Conservation (phyloP, 1,140 invertebrate genomes). For the Neodiprion lecontei region DNA sequence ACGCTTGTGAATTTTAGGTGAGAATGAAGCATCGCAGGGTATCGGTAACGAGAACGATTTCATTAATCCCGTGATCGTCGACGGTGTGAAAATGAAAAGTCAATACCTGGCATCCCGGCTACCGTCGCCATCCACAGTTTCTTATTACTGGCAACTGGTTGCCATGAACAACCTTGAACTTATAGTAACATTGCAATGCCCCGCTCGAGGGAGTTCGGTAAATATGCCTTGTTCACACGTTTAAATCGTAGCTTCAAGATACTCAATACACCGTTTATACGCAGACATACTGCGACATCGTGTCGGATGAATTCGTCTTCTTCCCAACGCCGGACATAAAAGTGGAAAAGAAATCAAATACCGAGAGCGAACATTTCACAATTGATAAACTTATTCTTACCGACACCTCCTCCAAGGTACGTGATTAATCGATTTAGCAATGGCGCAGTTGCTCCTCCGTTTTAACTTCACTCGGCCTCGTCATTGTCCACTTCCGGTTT, state of each 20-base stretch:
- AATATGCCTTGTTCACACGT: background rate
- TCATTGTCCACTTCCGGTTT: background rate
- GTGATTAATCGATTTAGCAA: background rate
- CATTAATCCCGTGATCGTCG: conserved; percentile 38
- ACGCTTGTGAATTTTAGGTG: too few species aligned
- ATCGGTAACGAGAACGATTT: conserved; percentile 46
- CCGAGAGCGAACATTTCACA: conserved; percentile 26
- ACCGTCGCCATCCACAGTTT: conserved; percentile 85
- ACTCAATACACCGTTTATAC: too few species aligned
- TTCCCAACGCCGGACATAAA: conserved; percentile 37
- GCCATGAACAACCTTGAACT: conserved; percentile 70
- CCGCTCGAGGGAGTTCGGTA: conserved; percentile 37
- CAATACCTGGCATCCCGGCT: conserved; percentile 88
- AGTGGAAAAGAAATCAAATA: conserved; percentile 24
- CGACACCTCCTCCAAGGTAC: conserved; percentile 31
- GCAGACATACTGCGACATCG: conserved; percentile 38
- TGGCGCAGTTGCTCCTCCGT: background rate
- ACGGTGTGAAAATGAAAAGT: conserved; percentile 64
- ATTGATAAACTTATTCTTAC: conserved; percentile 30
- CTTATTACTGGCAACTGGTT: conserved; percentile 93
- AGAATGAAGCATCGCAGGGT: conserved; percentile 12
- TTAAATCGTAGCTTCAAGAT: too few species aligned
- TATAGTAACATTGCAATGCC: conserved; percentile 66
- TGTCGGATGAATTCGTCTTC: conserved; percentile 30
- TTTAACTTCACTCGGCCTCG: background rate